These are phyloP conservation scores for Fringilla coelebs DNA, from an alignment of 2,797 vertebrate species.

Conservation along the genomic window DNA sequence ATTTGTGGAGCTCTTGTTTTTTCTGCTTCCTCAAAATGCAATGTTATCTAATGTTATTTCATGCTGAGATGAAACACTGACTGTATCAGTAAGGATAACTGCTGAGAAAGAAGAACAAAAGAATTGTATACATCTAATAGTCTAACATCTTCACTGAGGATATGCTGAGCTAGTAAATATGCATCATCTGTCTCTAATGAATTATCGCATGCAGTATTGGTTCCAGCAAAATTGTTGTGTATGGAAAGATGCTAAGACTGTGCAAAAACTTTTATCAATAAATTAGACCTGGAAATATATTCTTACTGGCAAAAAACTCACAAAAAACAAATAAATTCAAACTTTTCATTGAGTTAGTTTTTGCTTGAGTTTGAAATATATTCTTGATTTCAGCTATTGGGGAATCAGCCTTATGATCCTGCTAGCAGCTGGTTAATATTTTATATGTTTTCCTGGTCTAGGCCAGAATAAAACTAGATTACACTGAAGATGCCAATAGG, in stretches of 20 bases:
- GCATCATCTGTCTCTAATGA: slow-evolving; percentile 54
- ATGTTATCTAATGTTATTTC: slow-evolving; percentile 72
- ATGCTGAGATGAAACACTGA: slow-evolving; percentile 69
- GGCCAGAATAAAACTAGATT: background rate
- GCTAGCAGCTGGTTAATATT: background rate
- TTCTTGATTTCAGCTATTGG: background rate
- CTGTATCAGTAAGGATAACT: slow-evolving; percentile 63
- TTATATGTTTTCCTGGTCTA: background rate
- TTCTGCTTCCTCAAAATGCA: slow-evolving; percentile 37
- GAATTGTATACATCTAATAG: slow-evolving; percentile 54
- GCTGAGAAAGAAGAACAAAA: slow-evolving; percentile 74
- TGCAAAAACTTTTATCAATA: slow-evolving; percentile 5
- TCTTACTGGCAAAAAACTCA: background rate
- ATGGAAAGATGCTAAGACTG: slow-evolving; percentile 29
- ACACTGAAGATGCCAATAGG: background rate
- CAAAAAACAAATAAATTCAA: background rate
- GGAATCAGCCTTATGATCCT: background rate
- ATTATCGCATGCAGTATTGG: slow-evolving; percentile 47
- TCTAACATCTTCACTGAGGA: slow-evolving; percentile 43
- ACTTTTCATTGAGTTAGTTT: background rate
- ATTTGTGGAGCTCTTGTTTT: slow-evolving; percentile 62
- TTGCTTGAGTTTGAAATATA: background rate
- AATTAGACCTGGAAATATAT: background rate
- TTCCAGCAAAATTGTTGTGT: slow-evolving; percentile 44
- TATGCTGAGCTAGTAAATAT: slow-evolving; percentile 70